A percentile compares a stretch with the other conserved stretches of the same genome.
phyloP scores from a whole-genome alignment of 1,140 invertebrate genomes.

The Psix sp. region DNA sequence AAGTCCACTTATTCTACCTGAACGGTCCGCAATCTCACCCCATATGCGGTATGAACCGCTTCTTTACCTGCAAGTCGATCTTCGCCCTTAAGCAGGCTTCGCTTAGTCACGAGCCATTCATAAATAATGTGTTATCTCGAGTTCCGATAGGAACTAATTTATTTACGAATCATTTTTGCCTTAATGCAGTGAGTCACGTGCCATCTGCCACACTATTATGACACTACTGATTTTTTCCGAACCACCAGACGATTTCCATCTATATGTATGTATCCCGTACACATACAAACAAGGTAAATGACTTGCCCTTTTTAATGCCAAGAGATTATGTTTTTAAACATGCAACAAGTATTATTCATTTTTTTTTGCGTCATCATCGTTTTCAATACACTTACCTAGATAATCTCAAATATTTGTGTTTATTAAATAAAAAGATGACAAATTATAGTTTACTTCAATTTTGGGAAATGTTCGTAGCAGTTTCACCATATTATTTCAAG shows the following conservation, averaged over 20 bases:
- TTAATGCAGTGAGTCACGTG: constrained; percentile 71
- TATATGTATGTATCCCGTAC: constrained; percentile 11
- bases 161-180: constrained; percentile 69
- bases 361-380: no score
- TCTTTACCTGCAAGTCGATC: constrained; percentile 55
- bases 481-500: no score
- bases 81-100: constrained; percentile 37
- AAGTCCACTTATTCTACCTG: constrained; percentile 72
- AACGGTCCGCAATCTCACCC: constrained; percentile 48
- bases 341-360: no score
- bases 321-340: no score
- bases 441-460: no score
- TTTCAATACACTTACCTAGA: no score
- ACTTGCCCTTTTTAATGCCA: no score
- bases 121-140: constrained; percentile 72
- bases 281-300: no score
- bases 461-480: no score
- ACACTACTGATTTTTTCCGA: constrained; percentile 62
- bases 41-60: constrained; percentile 63
- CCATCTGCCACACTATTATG: constrained; percentile 75
- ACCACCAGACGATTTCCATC: constrained; percentile 24
- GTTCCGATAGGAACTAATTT: constrained; percentile 74
- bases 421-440: no score
- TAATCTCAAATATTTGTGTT: no score
- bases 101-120: constrained; percentile 67